Conservation (phyloP, 2,888 invertebrate species). For the Mesorhabditis sp. region DNA sequence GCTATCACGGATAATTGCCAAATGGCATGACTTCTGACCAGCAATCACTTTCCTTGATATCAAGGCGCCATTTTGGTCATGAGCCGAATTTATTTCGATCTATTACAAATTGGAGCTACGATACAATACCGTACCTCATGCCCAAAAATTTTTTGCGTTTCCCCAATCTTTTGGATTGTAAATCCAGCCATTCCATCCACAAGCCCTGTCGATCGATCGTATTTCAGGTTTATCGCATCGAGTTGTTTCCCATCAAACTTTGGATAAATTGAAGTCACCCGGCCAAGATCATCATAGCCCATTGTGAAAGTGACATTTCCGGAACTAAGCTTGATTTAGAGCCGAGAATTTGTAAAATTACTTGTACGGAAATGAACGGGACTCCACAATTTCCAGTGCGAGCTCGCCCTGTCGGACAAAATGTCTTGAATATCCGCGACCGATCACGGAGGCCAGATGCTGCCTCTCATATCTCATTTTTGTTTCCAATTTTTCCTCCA, state of each 20-base stretch:
- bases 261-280: neutral
- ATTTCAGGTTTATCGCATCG: neutral
- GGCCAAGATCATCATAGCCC: neutral
- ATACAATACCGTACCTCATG: no score
- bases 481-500: neutral
- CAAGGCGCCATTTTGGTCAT: no score
- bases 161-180: neutral
- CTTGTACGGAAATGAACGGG: neutral
- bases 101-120: no score
- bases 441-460: neutral
- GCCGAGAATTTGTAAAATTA: neutral
- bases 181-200: neutral
- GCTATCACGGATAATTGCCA: no score
- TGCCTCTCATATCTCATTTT: neutral
- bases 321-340: neutral
- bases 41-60: no score
- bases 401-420: neutral
- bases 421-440: neutral
- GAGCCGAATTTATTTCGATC: no score
- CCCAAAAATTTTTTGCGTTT: neutral
- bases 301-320: neutral
- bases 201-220: neutral
- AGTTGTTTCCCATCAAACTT: neutral
- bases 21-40: no score
- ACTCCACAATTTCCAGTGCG: neutral